These are phyloP conservation scores for Cotesia typhae DNA, from an alignment of 1,140 invertebrate genomes.

Conservation along the genomic window DNA sequence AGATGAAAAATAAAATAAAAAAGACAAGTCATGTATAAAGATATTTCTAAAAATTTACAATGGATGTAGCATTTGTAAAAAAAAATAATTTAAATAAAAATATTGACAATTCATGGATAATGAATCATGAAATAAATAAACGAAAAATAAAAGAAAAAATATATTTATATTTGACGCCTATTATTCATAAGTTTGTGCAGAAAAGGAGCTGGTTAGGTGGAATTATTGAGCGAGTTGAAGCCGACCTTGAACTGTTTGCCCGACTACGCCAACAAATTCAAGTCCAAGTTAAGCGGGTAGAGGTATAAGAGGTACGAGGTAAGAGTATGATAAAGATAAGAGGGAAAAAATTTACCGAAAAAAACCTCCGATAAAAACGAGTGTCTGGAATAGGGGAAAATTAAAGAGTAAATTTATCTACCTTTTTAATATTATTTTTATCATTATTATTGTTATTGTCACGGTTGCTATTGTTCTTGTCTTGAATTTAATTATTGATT, in stretches of 20 bases:
- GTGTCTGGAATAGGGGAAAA: no score
- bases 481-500: no score
- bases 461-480: no score
- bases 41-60: no score
- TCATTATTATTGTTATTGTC: not conserved
- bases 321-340: not conserved
- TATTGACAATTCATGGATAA: no score
- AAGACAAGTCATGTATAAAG: no score
- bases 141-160: not conserved
- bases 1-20: no score
- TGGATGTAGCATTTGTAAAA: no score
- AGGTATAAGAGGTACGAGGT: not conserved
- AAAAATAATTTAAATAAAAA: no score
- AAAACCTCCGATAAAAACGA: not conserved
- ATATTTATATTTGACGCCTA: not conserved
- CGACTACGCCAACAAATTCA: constrained; percentile 20
- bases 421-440: not conserved
- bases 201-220: not conserved
- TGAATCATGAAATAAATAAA: not conserved
- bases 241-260: constrained; percentile 24
- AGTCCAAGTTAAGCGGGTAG: constrained; percentile 17
- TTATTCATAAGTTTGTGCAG: no score
- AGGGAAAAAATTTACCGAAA: not conserved
- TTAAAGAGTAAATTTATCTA: no score
- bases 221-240: constrained; percentile 16